Evolutionary conservation across 2,888 invertebrate genomes (phyloP).

Genomic region (Magallana nippona): DNA sequence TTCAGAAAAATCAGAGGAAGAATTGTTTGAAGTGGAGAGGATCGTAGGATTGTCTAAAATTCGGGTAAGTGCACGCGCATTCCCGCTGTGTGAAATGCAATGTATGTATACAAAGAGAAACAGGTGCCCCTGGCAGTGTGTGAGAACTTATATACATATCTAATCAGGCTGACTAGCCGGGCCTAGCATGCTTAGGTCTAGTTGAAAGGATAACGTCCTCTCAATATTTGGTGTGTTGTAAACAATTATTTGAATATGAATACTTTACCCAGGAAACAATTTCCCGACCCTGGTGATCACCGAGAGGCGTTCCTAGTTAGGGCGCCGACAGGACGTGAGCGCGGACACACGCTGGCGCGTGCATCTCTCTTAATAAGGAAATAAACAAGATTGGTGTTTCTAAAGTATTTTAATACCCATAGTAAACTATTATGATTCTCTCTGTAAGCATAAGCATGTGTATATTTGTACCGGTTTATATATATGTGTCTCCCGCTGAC

Average conservation of each 20-base stretch:
- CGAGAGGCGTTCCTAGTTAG: background rate
- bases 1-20: conserved; percentile 50
- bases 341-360: conserved; percentile 20
- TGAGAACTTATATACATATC: background rate
- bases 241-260: too few relatives aligned
- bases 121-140: conserved; percentile 43
- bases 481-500: too few relatives aligned
- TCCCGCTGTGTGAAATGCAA: background rate
- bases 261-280: too few relatives aligned
- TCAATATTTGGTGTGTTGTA: too few relatives aligned
- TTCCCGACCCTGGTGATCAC: background rate
- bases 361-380: conserved; percentile 27
- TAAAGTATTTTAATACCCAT: background rate
- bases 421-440: too few relatives aligned
- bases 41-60: conserved; percentile 66
- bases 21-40: conserved; percentile 70
- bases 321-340: background rate
- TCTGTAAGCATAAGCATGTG: too few relatives aligned
- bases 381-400: conserved; percentile 12
- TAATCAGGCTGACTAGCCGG: background rate
- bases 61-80: conserved; percentile 60
- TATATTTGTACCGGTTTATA: too few relatives aligned
- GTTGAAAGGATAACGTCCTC: too few relatives aligned
- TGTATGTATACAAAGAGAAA: conserved; percentile 11
- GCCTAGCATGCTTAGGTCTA: background rate